phyloP scores from a whole-genome alignment of 2,797 vertebrate species.

The Graptemys geographica region DNA sequence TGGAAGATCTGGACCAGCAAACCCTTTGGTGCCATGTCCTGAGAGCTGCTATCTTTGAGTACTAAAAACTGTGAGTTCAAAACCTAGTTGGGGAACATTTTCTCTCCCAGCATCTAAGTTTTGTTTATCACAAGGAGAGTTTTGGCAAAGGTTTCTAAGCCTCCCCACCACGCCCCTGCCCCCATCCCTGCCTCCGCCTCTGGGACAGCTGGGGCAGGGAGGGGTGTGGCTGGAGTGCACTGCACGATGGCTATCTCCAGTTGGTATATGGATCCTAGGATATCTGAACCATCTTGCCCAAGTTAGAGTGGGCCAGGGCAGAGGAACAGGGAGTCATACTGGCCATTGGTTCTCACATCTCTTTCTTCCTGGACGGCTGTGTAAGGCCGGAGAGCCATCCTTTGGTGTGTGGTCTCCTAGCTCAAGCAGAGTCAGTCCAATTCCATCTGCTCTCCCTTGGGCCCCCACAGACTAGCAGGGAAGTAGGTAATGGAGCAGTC shows the following conservation, averaged over 20 bases:
- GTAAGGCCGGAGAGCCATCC: background rate
- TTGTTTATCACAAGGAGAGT: background rate
- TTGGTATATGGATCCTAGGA: background rate
- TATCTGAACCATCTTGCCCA: background rate
- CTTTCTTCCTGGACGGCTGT: background rate
- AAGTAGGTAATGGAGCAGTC: background rate
- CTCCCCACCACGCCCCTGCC: too few species aligned
- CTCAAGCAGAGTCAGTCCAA: fast-evolving
- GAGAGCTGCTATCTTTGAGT: background rate
- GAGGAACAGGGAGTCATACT: background rate
- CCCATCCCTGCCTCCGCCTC: too few species aligned
- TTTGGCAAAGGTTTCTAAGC: background rate
- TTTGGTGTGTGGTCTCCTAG: background rate
- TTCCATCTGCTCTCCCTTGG: background rate
- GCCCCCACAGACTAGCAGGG: background rate
- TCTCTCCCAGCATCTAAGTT: background rate
- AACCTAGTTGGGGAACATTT: background rate
- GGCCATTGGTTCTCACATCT: background rate
- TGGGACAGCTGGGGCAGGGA: background rate
- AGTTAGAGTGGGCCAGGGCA: background rate
- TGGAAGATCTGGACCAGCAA: background rate
- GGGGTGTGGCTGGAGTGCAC: fast-evolving
- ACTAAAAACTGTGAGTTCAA: background rate
- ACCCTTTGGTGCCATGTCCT: background rate
- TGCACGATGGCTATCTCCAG: fast-evolving